phyloP scores from a whole-genome alignment of 2,888 invertebrate genomes.

The Colostygia pectinataria region DNA sequence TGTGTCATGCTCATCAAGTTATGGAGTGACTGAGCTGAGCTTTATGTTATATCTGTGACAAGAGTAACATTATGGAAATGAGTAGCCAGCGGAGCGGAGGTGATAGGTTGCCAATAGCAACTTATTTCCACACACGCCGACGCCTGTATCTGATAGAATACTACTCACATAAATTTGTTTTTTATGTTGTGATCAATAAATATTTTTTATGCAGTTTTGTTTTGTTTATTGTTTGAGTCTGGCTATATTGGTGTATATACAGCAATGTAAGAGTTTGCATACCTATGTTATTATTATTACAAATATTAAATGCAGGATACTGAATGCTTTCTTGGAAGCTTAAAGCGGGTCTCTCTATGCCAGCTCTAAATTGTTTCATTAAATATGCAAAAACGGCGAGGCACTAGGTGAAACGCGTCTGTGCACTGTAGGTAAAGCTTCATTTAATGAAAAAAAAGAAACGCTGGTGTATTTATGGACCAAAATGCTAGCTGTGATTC shows the following conservation, averaged over 20 bases:
- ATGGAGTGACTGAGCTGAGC: constrained; percentile 1
- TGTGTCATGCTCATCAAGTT: neutral
- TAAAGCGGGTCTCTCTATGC: constrained; percentile 1
- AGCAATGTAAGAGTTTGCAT: too few species aligned
- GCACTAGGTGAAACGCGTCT: constrained; percentile 1
- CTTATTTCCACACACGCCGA: constrained; percentile 21
- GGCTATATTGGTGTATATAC: too few species aligned
- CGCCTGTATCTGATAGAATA: constrained; percentile 10
- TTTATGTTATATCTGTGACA: constrained; percentile 1
- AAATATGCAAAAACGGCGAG: constrained; percentile 13
- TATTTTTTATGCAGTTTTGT: too few species aligned
- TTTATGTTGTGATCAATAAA: too few species aligned
- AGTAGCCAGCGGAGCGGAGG: constrained; percentile 25
- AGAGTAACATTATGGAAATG: constrained; percentile 24
- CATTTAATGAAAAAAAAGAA: neutral
- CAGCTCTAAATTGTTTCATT: constrained; percentile 12
- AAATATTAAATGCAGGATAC: too few species aligned
- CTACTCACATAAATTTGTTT: neutral
- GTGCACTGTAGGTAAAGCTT: neutral
- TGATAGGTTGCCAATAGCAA: constrained; percentile 25
- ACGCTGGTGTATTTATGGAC: neutral
- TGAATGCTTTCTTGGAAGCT: neutral
- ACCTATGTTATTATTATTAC: too few species aligned
- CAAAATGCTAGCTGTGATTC: constrained; percentile 1
- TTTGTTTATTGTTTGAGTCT: too few species aligned